These are phyloP conservation scores for Nycticorax nycticorax DNA, from an alignment of 2,113 vertebrate species.

Conservation along the genomic window DNA sequence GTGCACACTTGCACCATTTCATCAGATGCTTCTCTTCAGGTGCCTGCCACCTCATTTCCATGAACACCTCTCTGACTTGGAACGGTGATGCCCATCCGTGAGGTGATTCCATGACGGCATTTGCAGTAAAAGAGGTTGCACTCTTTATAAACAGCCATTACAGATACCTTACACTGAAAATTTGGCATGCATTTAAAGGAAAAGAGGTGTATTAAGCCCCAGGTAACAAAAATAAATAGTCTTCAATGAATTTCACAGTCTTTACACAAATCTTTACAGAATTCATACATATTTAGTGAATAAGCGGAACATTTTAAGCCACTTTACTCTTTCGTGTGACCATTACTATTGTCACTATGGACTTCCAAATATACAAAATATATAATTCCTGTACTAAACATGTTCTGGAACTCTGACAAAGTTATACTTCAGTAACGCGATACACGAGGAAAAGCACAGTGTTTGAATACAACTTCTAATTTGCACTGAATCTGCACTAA, in stretches of 20 bases:
- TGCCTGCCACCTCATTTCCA: not conserved
- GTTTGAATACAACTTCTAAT: conserved; percentile 44
- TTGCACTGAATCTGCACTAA: conserved; percentile 7
- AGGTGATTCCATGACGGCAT: not conserved
- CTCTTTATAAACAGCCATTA: not conserved
- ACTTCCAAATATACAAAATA: conserved; percentile 11
- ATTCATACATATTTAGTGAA: conserved; percentile 20
- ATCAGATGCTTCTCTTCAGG: not conserved
- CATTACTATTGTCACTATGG: not conserved
- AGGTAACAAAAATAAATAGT: not conserved
- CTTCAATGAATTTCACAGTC: not conserved
- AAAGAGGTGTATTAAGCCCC: not conserved
- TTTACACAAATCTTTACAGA: not conserved
- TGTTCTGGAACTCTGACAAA: conserved; percentile 19
- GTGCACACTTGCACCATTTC: not conserved
- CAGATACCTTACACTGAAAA: not conserved
- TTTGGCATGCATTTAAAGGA: not conserved
- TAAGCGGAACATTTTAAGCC: conserved; percentile 12
- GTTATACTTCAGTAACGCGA: not conserved
- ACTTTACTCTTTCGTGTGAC: not conserved
- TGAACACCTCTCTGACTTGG: not conserved
- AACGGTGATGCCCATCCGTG: not conserved
- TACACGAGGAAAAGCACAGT: not conserved
- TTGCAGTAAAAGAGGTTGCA: not conserved
- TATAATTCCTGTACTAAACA: not conserved